These are phyloP conservation scores for Rugalucina vietnamica DNA, from an alignment of 2,888 invertebrate species.

Conservation along the genomic window DNA sequence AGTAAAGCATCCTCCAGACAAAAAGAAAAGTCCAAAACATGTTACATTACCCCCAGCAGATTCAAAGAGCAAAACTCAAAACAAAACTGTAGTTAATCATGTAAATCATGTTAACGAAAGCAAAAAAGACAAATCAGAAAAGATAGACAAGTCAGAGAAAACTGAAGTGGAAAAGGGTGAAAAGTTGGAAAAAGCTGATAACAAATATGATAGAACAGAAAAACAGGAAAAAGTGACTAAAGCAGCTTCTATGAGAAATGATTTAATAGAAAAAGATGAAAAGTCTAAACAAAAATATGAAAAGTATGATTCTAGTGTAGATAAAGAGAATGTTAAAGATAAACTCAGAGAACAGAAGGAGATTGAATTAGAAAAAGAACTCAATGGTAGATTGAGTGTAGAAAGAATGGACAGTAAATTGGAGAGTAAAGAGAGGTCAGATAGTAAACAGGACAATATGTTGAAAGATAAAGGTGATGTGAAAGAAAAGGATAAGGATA, in stretches of 20 bases:
- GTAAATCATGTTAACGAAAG: slow-evolving; percentile 44
- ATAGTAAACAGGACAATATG: slow-evolving; percentile 33
- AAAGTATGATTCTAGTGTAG: slow-evolving; percentile 41
- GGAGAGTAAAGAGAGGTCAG: slow-evolving; percentile 44
- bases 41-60: slow-evolving; percentile 47
- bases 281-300: slow-evolving; percentile 45
- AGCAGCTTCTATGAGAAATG: slow-evolving; percentile 11
- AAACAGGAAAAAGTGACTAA: slow-evolving; percentile 49
- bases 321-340: slow-evolving; percentile 54
- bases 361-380: slow-evolving; percentile 50
- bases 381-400: not conserved
- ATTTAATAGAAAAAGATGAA: not conserved
- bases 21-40: slow-evolving; percentile 64
- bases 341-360: slow-evolving; percentile 50
- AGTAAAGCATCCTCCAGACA: slow-evolving; percentile 72
- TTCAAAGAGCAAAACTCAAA: slow-evolving; percentile 41
- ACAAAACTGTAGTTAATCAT: slow-evolving; percentile 38
- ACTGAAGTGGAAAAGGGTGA: not conserved
- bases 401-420: slow-evolving; percentile 40
- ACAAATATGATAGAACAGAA: slow-evolving; percentile 41
- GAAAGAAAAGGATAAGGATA: slow-evolving; percentile 50
- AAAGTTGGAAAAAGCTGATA: slow-evolving; percentile 32
- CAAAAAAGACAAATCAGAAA: slow-evolving; percentile 52
- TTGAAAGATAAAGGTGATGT: slow-evolving; percentile 53
- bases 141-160: slow-evolving; percentile 54